Conservation (phyloP, 1,140 invertebrate genomes). For the Penaeus chinensis region DNA sequence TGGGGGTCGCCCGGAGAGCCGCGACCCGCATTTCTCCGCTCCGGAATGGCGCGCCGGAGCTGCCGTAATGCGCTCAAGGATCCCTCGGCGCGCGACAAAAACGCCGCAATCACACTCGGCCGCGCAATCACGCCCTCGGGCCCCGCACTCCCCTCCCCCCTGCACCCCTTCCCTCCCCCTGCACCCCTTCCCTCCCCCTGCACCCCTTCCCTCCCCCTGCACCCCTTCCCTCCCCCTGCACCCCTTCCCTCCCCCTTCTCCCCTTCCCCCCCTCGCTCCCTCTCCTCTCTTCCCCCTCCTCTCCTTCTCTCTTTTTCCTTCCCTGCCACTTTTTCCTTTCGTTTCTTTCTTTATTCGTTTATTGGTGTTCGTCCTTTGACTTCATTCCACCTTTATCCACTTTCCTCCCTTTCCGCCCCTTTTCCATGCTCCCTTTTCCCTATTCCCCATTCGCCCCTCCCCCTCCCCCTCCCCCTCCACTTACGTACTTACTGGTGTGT, state of each 20-base stretch:
- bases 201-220: neutral
- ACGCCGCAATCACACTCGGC: too few species aligned
- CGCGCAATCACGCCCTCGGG: too few species aligned
- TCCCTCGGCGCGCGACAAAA: too few species aligned
- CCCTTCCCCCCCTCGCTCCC: neutral
- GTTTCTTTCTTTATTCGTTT: neutral
- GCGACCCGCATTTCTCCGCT: too few species aligned
- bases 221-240: neutral
- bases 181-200: neutral
- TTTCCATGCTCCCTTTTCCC: neutral
- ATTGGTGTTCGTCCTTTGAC: too few species aligned
- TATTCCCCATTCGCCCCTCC: neutral
- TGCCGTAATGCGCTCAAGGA: too few species aligned
- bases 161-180: neutral
- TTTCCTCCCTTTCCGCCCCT: neutral
- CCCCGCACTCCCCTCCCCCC: too few species aligned
- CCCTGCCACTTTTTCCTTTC: neutral
- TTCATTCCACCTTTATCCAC: neutral
- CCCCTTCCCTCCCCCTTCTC: neutral
- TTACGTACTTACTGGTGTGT: neutral
- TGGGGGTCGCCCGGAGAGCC: too few species aligned
- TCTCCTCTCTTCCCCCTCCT: slow-evolving; percentile 14
- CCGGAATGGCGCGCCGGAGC: too few species aligned
- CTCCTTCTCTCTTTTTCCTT: neutral
- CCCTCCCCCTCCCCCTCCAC: neutral